Conservation (phyloP, 2,113 vertebrate genomes). For the Patagioenas fasciata region DNA sequence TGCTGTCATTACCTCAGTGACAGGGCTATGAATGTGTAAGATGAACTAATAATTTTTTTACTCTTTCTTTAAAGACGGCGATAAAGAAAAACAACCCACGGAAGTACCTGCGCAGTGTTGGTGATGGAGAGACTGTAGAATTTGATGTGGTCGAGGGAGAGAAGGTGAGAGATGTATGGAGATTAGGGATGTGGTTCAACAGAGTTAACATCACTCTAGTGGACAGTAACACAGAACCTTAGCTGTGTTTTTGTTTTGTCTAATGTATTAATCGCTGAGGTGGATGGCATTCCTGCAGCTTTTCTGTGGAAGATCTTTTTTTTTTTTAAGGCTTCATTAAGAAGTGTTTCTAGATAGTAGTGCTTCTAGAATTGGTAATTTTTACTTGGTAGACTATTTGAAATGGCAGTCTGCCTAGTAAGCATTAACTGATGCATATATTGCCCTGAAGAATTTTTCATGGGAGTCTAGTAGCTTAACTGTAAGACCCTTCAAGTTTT, state of each 20-base stretch:
- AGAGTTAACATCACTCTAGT: background rate
- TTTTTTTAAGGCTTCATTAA: background rate
- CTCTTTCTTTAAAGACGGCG: slow-evolving; percentile 80
- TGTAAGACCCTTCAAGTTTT: background rate
- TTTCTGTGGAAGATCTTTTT: background rate
- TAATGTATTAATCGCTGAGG: background rate
- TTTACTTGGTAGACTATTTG: background rate
- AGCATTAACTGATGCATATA: background rate
- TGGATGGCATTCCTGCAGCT: background rate
- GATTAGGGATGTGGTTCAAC: background rate
- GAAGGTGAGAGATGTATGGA: slow-evolving; percentile 76
- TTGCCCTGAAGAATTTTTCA: background rate
- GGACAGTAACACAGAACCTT: background rate
- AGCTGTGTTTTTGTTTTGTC: background rate
- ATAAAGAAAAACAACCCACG: slow-evolving; percentile 98
- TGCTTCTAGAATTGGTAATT: background rate
- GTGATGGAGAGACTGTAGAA: slow-evolving; percentile 94
- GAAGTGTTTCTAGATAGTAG: background rate
- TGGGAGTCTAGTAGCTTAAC: background rate
- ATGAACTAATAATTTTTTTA: background rate
- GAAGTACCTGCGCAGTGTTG: slow-evolving; percentile 95
- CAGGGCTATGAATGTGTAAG: background rate
- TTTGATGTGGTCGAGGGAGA: slow-evolving; percentile 95
- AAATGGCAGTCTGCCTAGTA: background rate
- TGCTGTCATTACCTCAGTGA: background rate